Percentiles rank a stretch among this genome's conserved stretches.
phyloP scores from a whole-genome alignment of 2,888 invertebrate genomes.

The Agonopterix arenella region DNA sequence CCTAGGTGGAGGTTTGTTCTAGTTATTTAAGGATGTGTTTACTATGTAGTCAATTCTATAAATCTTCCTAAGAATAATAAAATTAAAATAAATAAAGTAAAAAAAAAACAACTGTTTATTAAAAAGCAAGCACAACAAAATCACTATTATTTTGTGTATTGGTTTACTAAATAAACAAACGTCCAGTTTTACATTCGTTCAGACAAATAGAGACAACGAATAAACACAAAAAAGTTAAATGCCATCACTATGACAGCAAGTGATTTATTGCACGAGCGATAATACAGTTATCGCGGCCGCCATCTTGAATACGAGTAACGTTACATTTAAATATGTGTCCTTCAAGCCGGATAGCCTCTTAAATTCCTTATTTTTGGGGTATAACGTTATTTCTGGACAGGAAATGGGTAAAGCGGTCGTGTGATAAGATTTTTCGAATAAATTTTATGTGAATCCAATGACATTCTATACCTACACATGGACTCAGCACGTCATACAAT shows the following conservation, averaged over 20 bases:
- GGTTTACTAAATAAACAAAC: slow-evolving; percentile 8
- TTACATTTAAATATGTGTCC: slow-evolving; percentile 20
- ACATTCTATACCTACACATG: too few species aligned
- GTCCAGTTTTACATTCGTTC: too few species aligned
- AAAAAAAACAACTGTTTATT: too few species aligned
- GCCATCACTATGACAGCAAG: slow-evolving; percentile 26
- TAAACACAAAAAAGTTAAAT: slow-evolving; percentile 9
- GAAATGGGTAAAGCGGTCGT: slow-evolving; percentile 5
- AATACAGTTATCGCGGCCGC: slow-evolving; percentile 33
- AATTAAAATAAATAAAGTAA: too few species aligned
- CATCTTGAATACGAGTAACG: slow-evolving; percentile 29
- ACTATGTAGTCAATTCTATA: too few species aligned
- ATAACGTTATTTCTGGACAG: slow-evolving; percentile 5
- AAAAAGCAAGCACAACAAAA: too few species aligned
- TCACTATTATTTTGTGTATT: slow-evolving; percentile 19
- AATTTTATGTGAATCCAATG: too few species aligned
- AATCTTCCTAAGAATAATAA: too few species aligned
- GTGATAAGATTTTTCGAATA: slow-evolving; percentile 7
- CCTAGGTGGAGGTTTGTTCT: too few species aligned
- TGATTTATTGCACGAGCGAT: slow-evolving; percentile 44
- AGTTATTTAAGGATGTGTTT: too few species aligned
- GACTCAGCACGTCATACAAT: too few species aligned
- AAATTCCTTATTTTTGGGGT: slow-evolving; percentile 1
- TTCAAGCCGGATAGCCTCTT: slow-evolving; percentile 14
- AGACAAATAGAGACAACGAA: neutral